Conservation (phyloP, 92 coral and sea anemone genomes). For the Porites divaricata region DNA sequence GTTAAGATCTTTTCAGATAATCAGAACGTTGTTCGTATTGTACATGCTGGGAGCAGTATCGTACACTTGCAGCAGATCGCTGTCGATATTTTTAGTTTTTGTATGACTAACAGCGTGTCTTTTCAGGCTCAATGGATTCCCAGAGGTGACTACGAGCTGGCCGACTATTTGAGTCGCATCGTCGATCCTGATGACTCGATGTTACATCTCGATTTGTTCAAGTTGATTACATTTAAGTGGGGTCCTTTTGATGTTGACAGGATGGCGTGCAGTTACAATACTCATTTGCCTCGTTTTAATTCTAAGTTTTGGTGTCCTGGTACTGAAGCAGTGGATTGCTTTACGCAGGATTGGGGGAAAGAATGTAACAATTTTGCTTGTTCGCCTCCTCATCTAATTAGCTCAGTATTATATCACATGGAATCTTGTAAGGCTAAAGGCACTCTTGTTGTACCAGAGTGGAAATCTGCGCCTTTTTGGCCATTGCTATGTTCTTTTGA, state of each 20-base stretch:
- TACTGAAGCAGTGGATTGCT: conserved; percentile 58
- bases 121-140: background rate
- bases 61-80: too few species aligned
- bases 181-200: conserved; percentile 55
- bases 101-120: too few species aligned
- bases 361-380: conserved; percentile 58
- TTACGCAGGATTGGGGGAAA: conserved; percentile 41
- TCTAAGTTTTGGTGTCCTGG: conserved; percentile 55
- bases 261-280: conserved; percentile 30
- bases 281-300: conserved; percentile 49
- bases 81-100: too few species aligned
- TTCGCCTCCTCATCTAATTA: conserved; percentile 53
- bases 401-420: conserved; percentile 56
- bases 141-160: conserved; percentile 18
- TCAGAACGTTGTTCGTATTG: conserved; percentile 45
- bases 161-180: conserved; percentile 47
- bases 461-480: conserved; percentile 55
- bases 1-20: conserved; percentile 50
- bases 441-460: conserved; percentile 40
- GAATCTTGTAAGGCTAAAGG: conserved; percentile 50
- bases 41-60: too few species aligned
- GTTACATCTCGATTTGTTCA: conserved; percentile 23
- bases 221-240: conserved; percentile 22
- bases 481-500: conserved; percentile 38
- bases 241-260: conserved; percentile 58